These are phyloP conservation scores for Tamandua tetradactyla DNA, from an alignment of 2,797 vertebrate species.

Conservation along the genomic window DNA sequence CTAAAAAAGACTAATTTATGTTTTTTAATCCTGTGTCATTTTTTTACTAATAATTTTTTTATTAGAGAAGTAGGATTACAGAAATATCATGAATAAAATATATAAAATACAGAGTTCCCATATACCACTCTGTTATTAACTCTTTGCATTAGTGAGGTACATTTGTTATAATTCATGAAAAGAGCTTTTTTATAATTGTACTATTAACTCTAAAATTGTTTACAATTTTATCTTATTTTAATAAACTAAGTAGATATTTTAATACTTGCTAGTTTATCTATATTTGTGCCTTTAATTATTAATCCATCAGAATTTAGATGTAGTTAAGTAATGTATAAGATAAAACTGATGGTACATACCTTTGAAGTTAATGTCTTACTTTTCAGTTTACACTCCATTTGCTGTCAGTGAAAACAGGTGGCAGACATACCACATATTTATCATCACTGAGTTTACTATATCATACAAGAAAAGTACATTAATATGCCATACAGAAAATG, in stretches of 20 bases:
- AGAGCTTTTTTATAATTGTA: no score
- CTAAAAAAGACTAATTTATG: conserved; percentile 27
- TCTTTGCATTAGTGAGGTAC: no score
- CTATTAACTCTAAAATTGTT: no score
- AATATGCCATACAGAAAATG: conserved; percentile 55
- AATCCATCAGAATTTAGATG: conserved; percentile 44
- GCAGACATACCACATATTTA: conserved; percentile 55
- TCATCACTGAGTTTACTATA: conserved; percentile 39
- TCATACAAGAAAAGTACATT: conserved; percentile 55
- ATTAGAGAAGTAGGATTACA: no score
- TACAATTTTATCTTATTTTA: neutral
- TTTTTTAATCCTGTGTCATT: conserved; percentile 48
- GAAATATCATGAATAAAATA: no score
- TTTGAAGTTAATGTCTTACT: conserved; percentile 55
- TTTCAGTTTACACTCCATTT: conserved; percentile 59
- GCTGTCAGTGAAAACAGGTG: conserved; percentile 47
- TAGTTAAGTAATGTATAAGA: neutral
- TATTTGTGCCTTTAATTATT: conserved; percentile 57
- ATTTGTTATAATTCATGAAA: no score
- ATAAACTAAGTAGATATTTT: conserved; percentile 34
- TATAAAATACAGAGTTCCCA: no score
- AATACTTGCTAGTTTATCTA: conserved; percentile 66
- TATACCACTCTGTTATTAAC: no score
- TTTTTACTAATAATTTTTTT: no score
- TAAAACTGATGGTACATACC: neutral